Evolutionary conservation across 2,113 vertebrate genomes (phyloP).

Genomic region (Cynopterus brachyotis): DNA sequence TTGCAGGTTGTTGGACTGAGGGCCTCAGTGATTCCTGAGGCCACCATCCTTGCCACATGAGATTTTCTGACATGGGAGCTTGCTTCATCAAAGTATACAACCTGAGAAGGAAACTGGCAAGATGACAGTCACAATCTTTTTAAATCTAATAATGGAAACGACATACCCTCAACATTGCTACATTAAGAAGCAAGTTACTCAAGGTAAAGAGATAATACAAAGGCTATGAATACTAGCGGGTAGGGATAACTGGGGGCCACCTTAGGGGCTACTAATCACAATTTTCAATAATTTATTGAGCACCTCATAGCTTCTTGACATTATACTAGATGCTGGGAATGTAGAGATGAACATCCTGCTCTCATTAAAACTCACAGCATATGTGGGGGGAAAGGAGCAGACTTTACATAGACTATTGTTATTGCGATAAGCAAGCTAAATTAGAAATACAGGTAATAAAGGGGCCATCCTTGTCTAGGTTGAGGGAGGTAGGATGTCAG

Average conservation of each 20-base stretch:
- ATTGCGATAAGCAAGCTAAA: not conserved
- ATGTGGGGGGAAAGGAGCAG: not conserved
- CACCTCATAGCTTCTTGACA: not conserved
- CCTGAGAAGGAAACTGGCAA: not conserved
- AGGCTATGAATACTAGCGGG: not conserved
- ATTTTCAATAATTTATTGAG: not conserved
- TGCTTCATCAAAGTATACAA: not conserved
- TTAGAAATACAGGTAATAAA: not conserved
- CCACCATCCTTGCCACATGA: not conserved
- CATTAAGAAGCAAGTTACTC: not conserved
- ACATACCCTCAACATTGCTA: not conserved
- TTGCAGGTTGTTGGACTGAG: not conserved
- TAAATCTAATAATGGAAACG: not conserved
- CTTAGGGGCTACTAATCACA: not conserved
- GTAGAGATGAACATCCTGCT: not conserved
- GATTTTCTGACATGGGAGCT: not conserved
- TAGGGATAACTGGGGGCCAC: not conserved
- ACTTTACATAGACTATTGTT: not conserved
- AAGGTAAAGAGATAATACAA: not conserved
- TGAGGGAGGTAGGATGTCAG: not conserved
- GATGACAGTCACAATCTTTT: not conserved
- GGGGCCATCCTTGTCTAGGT: not conserved
- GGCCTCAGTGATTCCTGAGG: not conserved
- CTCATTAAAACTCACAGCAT: not conserved
- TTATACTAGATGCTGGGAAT: not conserved